Conservation (phyloP, 1,140 invertebrate genomes). For the Drosophila serrata region DNA sequence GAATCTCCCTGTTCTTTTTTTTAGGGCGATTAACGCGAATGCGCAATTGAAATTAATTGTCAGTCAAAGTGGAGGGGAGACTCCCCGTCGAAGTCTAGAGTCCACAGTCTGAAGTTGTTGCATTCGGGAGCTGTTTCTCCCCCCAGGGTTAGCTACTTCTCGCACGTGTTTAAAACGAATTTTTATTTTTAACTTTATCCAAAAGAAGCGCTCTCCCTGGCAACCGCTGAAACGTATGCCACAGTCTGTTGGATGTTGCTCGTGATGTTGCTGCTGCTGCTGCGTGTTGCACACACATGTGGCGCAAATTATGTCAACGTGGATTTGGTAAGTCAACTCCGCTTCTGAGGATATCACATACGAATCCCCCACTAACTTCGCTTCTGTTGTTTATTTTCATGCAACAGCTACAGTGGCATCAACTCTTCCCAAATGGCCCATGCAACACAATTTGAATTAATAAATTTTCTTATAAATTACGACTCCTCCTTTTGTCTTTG, state of each 20-base stretch:
- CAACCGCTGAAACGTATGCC: constrained; percentile 52
- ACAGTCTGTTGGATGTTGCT: constrained; percentile 21
- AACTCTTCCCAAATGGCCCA: constrained; percentile 53
- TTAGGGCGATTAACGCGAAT: constrained; percentile 79
- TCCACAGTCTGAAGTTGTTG: constrained; percentile 6
- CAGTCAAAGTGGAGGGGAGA: constrained; percentile 74
- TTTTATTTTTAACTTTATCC: constrained; percentile 74
- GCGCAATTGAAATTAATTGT: constrained; percentile 84
- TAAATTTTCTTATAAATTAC: constrained; percentile 76
- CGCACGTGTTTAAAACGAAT: constrained; percentile 74
- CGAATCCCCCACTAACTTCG: not conserved
- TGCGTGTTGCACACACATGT: constrained; percentile 65
- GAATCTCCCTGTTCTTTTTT: constrained; percentile 38
- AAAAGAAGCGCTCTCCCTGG: constrained; percentile 23
- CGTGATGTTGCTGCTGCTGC: constrained; percentile 7
- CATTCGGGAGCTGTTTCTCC: constrained; percentile 19
- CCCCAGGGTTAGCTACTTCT: constrained; percentile 18
- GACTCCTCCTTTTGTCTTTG: not conserved
- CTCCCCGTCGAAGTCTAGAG: constrained; percentile 6
- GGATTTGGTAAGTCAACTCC: constrained; percentile 59
- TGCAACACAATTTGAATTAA: constrained; percentile 70
- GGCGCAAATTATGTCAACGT: constrained; percentile 76
- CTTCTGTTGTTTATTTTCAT: constrained; percentile 59
- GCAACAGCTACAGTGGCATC: constrained; percentile 25
- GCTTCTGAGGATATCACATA: constrained; percentile 31